These are phyloP conservation scores for Andrena trimmerana DNA, from an alignment of 2,888 invertebrate species.

Conservation along the genomic window DNA sequence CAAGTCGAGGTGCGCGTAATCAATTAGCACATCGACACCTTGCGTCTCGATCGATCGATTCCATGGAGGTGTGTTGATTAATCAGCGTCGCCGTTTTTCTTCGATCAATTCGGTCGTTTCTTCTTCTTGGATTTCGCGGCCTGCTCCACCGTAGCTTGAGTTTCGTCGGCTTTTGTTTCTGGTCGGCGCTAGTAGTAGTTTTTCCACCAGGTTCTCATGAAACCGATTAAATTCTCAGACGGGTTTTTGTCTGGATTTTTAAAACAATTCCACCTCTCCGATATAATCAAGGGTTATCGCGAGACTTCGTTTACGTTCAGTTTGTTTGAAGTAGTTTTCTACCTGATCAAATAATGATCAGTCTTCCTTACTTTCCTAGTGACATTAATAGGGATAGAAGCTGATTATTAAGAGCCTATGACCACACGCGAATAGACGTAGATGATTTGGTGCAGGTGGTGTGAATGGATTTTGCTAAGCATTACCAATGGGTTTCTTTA, in stretches of 20 bases:
- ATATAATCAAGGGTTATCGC: constrained; percentile 69
- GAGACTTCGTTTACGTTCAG: constrained; percentile 59
- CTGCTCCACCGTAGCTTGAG: too few species aligned
- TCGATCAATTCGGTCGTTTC: background rate
- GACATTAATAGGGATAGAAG: too few species aligned
- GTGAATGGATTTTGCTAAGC: background rate
- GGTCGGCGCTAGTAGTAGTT: too few species aligned
- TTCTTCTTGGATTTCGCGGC: too few species aligned
- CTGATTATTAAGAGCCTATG: too few species aligned
- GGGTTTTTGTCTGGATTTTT: constrained; percentile 67
- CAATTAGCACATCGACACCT: constrained; percentile 55
- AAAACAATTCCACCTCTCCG: constrained; percentile 63
- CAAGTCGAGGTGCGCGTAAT: constrained; percentile 9
- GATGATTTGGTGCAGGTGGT: too few species aligned
- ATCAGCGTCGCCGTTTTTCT: background rate
- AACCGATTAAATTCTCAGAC: constrained; percentile 52
- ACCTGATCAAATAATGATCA: constrained; percentile 44
- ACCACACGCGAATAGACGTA: too few species aligned
- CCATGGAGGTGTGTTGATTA: background rate
- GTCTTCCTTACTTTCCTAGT: too few species aligned
- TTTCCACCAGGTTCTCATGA: constrained; percentile 29
- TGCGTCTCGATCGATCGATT: constrained; percentile 5
- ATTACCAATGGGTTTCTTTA: background rate
- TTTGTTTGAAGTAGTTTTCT: constrained; percentile 49
- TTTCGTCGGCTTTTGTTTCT: too few species aligned